Percentiles rank a stretch among this genome's conserved stretches.
phyloP scores from a whole-genome alignment of 2,113 vertebrate species.

The Stigmatopora argus region DNA sequence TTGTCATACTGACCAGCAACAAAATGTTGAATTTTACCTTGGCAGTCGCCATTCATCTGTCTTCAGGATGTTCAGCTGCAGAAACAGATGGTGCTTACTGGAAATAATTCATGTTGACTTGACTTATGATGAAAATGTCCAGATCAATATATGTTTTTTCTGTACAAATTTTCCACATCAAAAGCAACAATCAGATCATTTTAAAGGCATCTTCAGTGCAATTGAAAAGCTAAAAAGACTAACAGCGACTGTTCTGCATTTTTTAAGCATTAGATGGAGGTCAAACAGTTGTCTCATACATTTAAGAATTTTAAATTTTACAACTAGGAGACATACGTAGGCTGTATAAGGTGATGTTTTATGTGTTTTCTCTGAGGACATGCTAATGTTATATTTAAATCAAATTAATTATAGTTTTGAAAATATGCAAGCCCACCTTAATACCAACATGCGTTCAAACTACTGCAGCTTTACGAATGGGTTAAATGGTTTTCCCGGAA shows the following conservation, averaged over 20 bases:
- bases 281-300: no score
- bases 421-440: not conserved
- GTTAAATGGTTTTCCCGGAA: no score
- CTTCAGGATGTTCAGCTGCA: slow-evolving; percentile 4
- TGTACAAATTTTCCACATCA: not conserved
- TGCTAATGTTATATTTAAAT: no score
- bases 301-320: no score
- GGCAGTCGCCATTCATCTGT: not conserved
- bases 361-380: no score
- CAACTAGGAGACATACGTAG: no score
- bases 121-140: not conserved
- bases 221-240: not conserved
- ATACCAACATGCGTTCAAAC: not conserved
- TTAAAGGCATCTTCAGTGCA: not conserved
- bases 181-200: not conserved
- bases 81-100: slow-evolving; percentile 1
- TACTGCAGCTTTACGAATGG: not conserved
- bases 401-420: no score
- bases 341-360: no score
- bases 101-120: not conserved
- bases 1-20: slow-evolving; percentile 27
- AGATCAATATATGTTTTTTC: not conserved
- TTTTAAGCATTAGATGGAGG: no score
- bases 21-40: slow-evolving; percentile 22
- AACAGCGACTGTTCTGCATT: not conserved